A percentile compares a stretch with the other conserved stretches of the same genome.
These are phyloP conservation scores for Apamea epomidion DNA, from an alignment of 2,888 invertebrate species.

Conservation along the genomic window DNA sequence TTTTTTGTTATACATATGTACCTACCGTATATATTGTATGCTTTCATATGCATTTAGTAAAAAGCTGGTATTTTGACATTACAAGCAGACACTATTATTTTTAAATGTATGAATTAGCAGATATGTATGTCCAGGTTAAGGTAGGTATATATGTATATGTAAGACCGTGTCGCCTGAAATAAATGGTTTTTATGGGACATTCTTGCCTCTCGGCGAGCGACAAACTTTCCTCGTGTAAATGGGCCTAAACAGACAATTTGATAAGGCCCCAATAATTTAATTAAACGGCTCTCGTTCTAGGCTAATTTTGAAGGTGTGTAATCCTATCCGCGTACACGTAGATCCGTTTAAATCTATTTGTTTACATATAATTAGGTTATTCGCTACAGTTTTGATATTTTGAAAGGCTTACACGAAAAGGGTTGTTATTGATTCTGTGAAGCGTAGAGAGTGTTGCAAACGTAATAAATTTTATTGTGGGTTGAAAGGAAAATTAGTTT, in stretches of 20 bases:
- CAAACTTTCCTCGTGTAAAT: neutral
- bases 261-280: conserved; percentile 27
- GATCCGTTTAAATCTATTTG: conserved; percentile 9
- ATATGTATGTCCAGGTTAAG: neutral
- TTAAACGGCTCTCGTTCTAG: neutral
- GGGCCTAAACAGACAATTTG: conserved; percentile 1
- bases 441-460: neutral
- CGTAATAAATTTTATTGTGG: neutral
- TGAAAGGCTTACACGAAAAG: neutral
- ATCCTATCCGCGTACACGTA: neutral
- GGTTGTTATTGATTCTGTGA: neutral
- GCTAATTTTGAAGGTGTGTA: conserved; percentile 12
- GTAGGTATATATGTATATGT: too few relatives aligned
- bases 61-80: too few relatives aligned
- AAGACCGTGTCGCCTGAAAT: neutral
- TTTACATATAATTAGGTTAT: conserved; percentile 6
- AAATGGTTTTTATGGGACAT: too few relatives aligned
- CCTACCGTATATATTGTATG: too few relatives aligned
- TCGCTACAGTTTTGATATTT: neutral
- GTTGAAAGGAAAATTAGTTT: neutral
- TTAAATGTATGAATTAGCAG: too few relatives aligned
- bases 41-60: too few relatives aligned
- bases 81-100: too few relatives aligned
- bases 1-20: neutral
- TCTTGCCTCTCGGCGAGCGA: neutral